Evolutionary conservation across 92 coral and sea anemone genomes (phyloP).

Genomic region (Paragorgia papillata): DNA sequence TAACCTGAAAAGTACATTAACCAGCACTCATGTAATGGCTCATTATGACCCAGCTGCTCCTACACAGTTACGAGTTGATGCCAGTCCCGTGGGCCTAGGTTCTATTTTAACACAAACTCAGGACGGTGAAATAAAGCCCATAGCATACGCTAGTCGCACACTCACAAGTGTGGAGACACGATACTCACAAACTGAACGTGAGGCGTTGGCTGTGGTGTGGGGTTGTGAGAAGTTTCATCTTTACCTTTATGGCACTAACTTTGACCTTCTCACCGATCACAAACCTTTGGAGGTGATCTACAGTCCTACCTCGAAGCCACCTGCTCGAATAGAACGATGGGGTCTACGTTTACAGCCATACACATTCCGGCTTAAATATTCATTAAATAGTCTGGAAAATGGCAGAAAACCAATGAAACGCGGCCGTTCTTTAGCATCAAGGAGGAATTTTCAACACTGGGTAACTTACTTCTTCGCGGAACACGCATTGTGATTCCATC

Average conservation of each 20-base stretch:
- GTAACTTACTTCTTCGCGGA: background rate
- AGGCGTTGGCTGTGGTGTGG: background rate
- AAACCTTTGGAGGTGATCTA: conserved; percentile 17
- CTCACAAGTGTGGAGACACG: background rate
- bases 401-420: no score
- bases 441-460: background rate
- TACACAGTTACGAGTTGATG: conserved; percentile 2
- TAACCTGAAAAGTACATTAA: background rate
- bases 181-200: background rate
- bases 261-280: conserved; percentile 1
- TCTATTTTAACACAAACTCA: background rate
- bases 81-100: background rate
- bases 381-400: no score
- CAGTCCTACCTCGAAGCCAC: background rate
- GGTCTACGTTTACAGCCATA: background rate
- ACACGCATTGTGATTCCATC: conserved; percentile 5
- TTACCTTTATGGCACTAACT: background rate
- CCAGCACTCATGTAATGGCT: background rate
- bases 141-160: conserved; percentile 1
- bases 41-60: background rate
- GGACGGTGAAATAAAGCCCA: background rate
- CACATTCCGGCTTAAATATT: no score
- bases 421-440: no score
- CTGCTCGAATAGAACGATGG: conserved; percentile 1
- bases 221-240: background rate